Evolutionary conservation across 2,797 vertebrate genomes (phyloP).

Genomic region (Artibeus lituratus): DNA sequence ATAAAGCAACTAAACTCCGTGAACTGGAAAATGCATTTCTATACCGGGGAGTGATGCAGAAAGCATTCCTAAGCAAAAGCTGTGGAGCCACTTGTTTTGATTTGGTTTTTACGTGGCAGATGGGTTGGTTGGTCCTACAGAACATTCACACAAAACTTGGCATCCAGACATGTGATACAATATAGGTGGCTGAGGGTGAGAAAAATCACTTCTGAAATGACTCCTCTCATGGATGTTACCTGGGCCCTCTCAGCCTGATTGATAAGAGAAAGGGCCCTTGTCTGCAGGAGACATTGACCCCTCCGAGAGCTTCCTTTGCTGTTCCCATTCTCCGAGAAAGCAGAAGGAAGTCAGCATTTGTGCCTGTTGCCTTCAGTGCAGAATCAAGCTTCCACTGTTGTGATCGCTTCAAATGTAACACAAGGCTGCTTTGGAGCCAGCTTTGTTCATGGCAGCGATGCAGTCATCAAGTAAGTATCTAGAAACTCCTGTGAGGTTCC

Average conservation of each 20-base stretch:
- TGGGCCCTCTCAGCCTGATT: neutral
- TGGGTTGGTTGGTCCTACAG: neutral
- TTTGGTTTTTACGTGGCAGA: slow-evolving; percentile 44
- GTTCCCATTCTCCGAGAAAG: neutral
- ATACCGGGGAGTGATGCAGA: neutral
- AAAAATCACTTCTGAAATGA: slow-evolving; percentile 12
- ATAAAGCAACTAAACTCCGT: neutral
- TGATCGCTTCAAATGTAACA: slow-evolving; percentile 45
- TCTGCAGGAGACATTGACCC: neutral
- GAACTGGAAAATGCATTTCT: slow-evolving; percentile 19
- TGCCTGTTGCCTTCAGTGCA: neutral
- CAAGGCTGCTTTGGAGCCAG: slow-evolving; percentile 18
- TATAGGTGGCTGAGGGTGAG: neutral
- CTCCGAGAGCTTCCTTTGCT: neutral
- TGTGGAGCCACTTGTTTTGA: neutral
- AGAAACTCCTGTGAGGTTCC: neutral
- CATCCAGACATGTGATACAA: neutral
- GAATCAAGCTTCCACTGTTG: neutral
- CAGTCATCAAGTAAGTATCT: neutral
- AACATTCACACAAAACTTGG: neutral
- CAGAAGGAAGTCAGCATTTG: neutral
- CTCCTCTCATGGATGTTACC: neutral
- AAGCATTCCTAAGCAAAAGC: slow-evolving; percentile 31
- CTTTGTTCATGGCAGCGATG: slow-evolving; percentile 48
- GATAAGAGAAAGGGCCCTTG: neutral